These are phyloP conservation scores for Tyrophagus putrescentiae DNA, from an alignment of 1,140 invertebrate species.

Conservation along the genomic window DNA sequence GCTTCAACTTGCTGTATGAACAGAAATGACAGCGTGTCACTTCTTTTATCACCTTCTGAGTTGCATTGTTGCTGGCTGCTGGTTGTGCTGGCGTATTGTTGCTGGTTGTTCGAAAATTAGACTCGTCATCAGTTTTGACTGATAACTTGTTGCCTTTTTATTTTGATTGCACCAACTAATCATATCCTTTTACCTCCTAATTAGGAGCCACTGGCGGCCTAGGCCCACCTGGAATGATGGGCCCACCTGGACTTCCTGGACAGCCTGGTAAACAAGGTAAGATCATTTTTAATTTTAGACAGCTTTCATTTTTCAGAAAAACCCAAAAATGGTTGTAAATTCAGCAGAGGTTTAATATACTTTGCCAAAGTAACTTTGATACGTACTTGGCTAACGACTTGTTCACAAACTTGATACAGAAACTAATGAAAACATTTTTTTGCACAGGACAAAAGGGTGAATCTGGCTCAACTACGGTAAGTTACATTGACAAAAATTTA, in stretches of 20 bases:
- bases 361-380: too few relatives aligned
- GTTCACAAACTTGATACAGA: not conserved
- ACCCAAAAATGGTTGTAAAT: not conserved
- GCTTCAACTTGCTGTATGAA: too few relatives aligned
- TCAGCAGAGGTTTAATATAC: not conserved
- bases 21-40: too few relatives aligned
- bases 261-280: constrained; percentile 42
- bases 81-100: not conserved
- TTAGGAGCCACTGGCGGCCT: constrained; percentile 55
- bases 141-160: constrained; percentile 25
- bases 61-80: not conserved
- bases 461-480: constrained; percentile 70
- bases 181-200: constrained; percentile 35
- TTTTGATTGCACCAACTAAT: not conserved
- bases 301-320: not conserved
- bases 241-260: constrained; percentile 62
- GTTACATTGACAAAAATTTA: constrained; percentile 30
- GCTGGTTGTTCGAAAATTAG: not conserved
- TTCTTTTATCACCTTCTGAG: not conserved
- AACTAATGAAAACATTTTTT: not conserved
- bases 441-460: constrained; percentile 72
- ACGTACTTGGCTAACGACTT: not conserved
- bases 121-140: constrained; percentile 15
- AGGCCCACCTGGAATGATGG: constrained; percentile 68
- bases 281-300: not conserved